These are phyloP conservation scores for Buceros bicornis DNA, from an alignment of 2,797 vertebrate species.

Conservation along the genomic window DNA sequence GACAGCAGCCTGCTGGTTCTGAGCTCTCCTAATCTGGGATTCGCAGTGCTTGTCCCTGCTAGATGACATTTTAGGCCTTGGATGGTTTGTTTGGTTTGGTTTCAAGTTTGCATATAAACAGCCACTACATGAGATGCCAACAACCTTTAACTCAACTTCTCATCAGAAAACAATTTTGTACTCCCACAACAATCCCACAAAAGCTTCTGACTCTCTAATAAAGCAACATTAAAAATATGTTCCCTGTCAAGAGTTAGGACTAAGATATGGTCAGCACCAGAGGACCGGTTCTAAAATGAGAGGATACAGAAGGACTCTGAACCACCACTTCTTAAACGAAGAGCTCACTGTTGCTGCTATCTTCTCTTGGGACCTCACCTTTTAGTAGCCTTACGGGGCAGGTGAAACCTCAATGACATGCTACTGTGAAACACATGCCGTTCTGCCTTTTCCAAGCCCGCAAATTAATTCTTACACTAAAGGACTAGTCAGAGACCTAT, in stretches of 20 bases:
- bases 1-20: slow-evolving; percentile 49
- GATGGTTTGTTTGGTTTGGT: slow-evolving; percentile 17
- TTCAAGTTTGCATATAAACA: slow-evolving; percentile 66
- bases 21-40: slow-evolving; percentile 32
- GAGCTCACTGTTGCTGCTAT: not conserved
- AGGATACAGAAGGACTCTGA: not conserved
- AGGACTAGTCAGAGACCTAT: slow-evolving; percentile 30
- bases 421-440: not conserved
- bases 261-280: fast-evolving
- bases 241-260: not conserved
- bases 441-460: slow-evolving; percentile 24
- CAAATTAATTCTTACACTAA: slow-evolving; percentile 36
- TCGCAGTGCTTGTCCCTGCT: not conserved
- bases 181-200: slow-evolving; percentile 65
- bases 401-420: slow-evolving; percentile 3
- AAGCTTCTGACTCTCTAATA: slow-evolving; percentile 53
- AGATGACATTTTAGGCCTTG: slow-evolving; percentile 38
- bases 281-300: not conserved
- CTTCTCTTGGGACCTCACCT: not conserved
- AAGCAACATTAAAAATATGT: not conserved
- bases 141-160: slow-evolving; percentile 42
- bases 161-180: slow-evolving; percentile 55
- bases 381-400: not conserved
- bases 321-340: not conserved
- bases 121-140: slow-evolving; percentile 7